Evolutionary conservation across 2,888 invertebrate species (phyloP).

Genomic region (Dromius quadrimaculatus): DNA sequence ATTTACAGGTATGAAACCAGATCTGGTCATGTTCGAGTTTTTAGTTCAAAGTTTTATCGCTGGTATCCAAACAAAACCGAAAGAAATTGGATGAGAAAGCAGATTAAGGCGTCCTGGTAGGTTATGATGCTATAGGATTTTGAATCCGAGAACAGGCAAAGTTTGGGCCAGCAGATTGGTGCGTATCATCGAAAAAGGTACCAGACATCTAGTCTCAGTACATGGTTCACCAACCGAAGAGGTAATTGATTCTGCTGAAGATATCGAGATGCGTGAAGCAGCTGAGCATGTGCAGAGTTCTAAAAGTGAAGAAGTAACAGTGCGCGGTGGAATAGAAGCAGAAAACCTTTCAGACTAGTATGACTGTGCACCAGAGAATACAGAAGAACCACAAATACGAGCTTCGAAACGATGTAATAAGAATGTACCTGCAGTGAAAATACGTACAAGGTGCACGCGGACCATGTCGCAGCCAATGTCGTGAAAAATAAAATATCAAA

Average conservation of each 20-base stretch:
- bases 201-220: neutral
- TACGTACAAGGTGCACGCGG: slow-evolving; percentile 4
- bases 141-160: slow-evolving; percentile 19
- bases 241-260: neutral
- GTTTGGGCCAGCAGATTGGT: slow-evolving; percentile 21
- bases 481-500: slow-evolving; percentile 10
- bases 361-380: neutral
- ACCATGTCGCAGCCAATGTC: neutral
- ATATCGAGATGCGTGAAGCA: neutral
- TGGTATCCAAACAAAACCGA: slow-evolving; percentile 59
- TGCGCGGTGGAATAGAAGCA: neutral
- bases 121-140: slow-evolving; percentile 55
- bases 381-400: neutral
- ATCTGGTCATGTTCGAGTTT: slow-evolving; percentile 60
- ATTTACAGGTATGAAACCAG: slow-evolving; percentile 60
- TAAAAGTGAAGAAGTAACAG: neutral
- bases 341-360: no score
- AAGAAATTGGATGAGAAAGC: slow-evolving; percentile 59
- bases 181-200: slow-evolving; percentile 12
- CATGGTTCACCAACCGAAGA: neutral
- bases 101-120: slow-evolving; percentile 57
- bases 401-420: slow-evolving; percentile 14
- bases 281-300: neutral
- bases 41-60: slow-evolving; percentile 60
- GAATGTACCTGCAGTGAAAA: neutral